Conservation (phyloP, 2,797 vertebrate genomes). For the Aselliscus stoliczkanus region DNA sequence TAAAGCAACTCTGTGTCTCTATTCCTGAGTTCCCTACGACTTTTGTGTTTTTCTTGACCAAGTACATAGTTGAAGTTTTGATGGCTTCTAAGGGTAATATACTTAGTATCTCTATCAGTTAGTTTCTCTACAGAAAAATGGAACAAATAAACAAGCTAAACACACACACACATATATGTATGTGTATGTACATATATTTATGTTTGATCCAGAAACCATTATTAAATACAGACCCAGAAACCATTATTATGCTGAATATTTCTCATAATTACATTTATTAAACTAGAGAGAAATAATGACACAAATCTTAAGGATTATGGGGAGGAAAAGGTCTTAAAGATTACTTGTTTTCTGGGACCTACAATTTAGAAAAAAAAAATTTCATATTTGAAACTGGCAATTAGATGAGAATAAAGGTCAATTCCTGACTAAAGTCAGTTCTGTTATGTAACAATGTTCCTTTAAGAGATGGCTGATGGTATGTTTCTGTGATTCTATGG, state of each 20-base stretch:
- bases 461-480: background rate
- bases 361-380: background rate
- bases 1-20: background rate
- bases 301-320: background rate
- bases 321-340: background rate
- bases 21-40: background rate
- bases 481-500: background rate
- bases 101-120: background rate
- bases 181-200: no score
- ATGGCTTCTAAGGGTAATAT: background rate
- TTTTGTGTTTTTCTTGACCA: background rate
- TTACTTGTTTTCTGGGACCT: background rate
- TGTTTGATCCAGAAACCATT: background rate
- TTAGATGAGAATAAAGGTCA: background rate
- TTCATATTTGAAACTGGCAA: background rate
- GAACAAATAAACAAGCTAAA: background rate
- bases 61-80: background rate
- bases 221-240: background rate
- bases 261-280: background rate
- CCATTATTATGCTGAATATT: background rate
- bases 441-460: background rate
- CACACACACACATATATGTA: no score
- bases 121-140: background rate
- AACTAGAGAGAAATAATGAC: background rate
- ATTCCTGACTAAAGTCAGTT: background rate